Conservation (phyloP, 2,113 vertebrate species). For the Phalacrocorax aristotelis region DNA sequence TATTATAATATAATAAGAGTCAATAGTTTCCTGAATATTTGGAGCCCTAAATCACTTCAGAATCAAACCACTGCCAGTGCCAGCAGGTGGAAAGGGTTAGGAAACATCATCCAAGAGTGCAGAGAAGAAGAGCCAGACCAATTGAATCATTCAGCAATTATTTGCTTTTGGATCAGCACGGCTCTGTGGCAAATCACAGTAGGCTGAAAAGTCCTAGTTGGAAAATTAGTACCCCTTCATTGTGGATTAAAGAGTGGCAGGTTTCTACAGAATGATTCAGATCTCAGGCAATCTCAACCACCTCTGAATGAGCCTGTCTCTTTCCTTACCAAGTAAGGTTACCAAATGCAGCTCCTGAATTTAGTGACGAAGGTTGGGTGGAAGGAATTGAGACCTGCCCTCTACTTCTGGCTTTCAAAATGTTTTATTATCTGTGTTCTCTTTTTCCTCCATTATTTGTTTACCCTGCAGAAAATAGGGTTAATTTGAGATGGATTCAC, state of each 20-base stretch:
- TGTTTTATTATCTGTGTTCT: neutral
- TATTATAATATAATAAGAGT: neutral
- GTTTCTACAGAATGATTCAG: neutral
- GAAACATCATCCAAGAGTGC: neutral
- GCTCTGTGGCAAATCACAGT: neutral
- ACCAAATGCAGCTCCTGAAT: neutral
- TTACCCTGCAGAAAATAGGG: neutral
- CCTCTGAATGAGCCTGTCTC: neutral
- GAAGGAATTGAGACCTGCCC: neutral
- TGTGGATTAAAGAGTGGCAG: neutral
- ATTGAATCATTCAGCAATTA: neutral
- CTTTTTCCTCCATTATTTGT: neutral
- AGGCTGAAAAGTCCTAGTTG: neutral
- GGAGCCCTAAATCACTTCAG: neutral
- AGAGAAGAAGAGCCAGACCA: neutral
- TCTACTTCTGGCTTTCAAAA: neutral
- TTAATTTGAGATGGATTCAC: neutral
- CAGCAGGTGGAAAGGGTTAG: neutral
- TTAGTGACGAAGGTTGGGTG: neutral
- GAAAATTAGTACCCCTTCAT: neutral
- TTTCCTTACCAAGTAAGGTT: neutral
- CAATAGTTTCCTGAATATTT: neutral
- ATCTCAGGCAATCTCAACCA: neutral
- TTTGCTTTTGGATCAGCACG: neutral
- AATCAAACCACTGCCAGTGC: neutral